Evolutionary conservation across 2,113 vertebrate species (phyloP).

Genomic region (Camelus bactrianus): DNA sequence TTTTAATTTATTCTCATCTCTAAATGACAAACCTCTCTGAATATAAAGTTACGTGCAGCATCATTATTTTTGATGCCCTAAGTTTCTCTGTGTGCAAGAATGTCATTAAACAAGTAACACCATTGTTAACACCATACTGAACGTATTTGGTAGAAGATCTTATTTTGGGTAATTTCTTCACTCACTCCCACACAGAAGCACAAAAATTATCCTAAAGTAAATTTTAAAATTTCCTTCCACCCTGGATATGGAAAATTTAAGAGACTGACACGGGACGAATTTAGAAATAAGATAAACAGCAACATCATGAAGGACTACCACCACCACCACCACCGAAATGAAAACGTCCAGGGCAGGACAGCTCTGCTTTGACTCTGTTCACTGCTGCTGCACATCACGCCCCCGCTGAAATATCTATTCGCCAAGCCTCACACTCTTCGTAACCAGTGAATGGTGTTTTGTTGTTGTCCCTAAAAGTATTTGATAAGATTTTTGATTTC

Average conservation of each 20-base stretch:
- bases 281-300: background rate
- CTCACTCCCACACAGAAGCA: background rate
- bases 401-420: rapidly evolving
- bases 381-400: background rate
- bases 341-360: background rate
- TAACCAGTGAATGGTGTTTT: rapidly evolving
- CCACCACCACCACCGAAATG: background rate
- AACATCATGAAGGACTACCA: background rate
- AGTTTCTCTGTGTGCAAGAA: background rate
- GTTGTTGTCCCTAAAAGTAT: background rate
- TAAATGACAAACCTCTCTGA: background rate
- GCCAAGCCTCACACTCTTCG: background rate
- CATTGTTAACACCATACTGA: background rate
- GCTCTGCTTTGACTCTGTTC: background rate
- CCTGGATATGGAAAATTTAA: background rate
- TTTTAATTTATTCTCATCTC: background rate
- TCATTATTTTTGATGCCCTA: background rate
- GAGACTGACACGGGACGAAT: background rate
- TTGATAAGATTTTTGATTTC: background rate
- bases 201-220: background rate
- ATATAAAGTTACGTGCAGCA: background rate
- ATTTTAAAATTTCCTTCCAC: background rate
- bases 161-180: background rate
- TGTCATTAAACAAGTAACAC: background rate
- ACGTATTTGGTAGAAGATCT: background rate